A percentile compares a stretch with the other conserved stretches of the same genome.
phyloP scores from a whole-genome alignment of 2,797 vertebrate species.

The Gobionotothen gibberifrons region DNA sequence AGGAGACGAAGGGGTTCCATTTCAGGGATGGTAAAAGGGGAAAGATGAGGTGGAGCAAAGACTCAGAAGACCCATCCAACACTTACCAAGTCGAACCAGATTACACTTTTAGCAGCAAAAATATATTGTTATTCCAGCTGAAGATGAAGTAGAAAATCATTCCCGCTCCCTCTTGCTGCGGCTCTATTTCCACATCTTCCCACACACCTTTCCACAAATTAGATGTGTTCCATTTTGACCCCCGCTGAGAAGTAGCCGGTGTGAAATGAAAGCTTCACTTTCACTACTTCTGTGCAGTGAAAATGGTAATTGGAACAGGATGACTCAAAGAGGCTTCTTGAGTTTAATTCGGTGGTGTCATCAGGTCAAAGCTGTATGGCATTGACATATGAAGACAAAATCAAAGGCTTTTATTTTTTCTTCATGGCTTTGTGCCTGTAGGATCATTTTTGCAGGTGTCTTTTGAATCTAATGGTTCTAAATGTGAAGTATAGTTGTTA shows the following conservation, averaged over 20 bases:
- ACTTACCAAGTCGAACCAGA: constrained; percentile 39
- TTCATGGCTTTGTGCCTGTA: no score
- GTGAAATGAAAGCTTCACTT: background rate
- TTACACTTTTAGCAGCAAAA: constrained; percentile 40
- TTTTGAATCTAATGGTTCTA: background rate
- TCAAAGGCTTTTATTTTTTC: no score
- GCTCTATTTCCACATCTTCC: no score
- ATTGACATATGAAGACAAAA: no score
- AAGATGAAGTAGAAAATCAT: constrained; percentile 15
- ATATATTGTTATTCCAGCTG: constrained; percentile 45
- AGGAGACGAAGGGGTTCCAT: background rate
- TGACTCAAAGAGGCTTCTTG: background rate
- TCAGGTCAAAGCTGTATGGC: constrained; percentile 1
- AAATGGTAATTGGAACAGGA: background rate
- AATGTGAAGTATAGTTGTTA: background rate
- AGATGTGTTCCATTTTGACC: no score
- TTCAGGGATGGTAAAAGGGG: constrained; percentile 1
- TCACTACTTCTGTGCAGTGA: background rate
- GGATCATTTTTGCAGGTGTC: background rate
- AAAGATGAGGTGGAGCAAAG: background rate
- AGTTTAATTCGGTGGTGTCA: background rate
- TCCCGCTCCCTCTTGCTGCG: background rate
- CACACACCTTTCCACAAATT: no score
- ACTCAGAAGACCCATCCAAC: constrained; percentile 5
- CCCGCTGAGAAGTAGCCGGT: background rate